These are phyloP conservation scores for Balanococcus diminutus DNA, from an alignment of 2,888 invertebrate species.

Conservation along the genomic window DNA sequence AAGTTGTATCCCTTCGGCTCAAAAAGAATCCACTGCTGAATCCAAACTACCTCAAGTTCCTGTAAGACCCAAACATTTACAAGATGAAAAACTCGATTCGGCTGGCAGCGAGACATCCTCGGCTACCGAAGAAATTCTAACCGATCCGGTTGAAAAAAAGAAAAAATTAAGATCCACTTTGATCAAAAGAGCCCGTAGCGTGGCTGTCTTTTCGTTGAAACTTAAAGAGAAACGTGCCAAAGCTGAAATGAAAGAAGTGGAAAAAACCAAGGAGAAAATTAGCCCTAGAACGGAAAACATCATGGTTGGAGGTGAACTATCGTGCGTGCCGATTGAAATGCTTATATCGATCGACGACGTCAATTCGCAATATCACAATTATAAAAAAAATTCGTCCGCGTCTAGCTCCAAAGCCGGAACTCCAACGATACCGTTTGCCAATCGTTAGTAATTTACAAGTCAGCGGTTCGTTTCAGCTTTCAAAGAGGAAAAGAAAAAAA, in stretches of 20 bases:
- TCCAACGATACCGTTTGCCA: not conserved
- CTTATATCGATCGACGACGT: slow-evolving; percentile 66
- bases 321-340: slow-evolving; percentile 83
- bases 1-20: slow-evolving; percentile 74
- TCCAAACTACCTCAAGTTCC: slow-evolving; percentile 74
- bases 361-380: slow-evolving; percentile 56
- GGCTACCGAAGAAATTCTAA: slow-evolving; percentile 46
- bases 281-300: slow-evolving; percentile 62
- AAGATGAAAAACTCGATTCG: not conserved
- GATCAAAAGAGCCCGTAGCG: slow-evolving; percentile 82
- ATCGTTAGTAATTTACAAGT: not conserved
- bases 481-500: not conserved
- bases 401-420: slow-evolving; percentile 17
- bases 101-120: slow-evolving; percentile 53
- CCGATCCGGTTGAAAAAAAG: slow-evolving; percentile 69
- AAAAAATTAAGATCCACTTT: slow-evolving; percentile 74
- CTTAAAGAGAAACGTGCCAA: slow-evolving; percentile 77
- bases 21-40: slow-evolving; percentile 64
- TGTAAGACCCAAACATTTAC: not conserved
- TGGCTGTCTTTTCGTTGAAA: slow-evolving; percentile 84
- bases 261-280: slow-evolving; percentile 58
- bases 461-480: not conserved
- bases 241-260: slow-evolving; percentile 65
- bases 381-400: slow-evolving; percentile 26
- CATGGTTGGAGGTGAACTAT: slow-evolving; percentile 80